A percentile compares a stretch with the other conserved stretches of the same genome.
These are phyloP conservation scores for Zosterops hypoxanthus DNA, from an alignment of 2,113 vertebrate genomes.

Conservation along the genomic window DNA sequence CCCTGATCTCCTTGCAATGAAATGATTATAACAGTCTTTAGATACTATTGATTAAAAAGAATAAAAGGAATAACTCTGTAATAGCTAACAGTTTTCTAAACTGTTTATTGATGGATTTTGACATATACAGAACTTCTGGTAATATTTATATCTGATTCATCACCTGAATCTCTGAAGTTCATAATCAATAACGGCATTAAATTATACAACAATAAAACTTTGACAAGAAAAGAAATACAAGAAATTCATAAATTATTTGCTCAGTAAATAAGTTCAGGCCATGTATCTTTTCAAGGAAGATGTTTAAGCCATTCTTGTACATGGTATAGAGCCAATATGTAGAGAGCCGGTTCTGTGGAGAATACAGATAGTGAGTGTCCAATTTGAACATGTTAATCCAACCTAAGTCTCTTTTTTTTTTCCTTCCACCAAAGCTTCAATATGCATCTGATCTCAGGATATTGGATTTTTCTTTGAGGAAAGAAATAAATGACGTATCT, in stretches of 20 bases:
- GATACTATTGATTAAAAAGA: background rate
- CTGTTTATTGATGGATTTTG: background rate
- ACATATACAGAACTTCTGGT: background rate
- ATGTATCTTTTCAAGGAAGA: background rate
- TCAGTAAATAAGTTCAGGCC: background rate
- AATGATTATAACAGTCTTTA: background rate
- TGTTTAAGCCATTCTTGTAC: background rate
- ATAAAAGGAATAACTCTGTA: background rate
- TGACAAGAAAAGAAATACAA: background rate
- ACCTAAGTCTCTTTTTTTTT: background rate
- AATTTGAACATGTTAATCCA: conserved; percentile 71
- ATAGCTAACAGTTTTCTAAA: background rate
- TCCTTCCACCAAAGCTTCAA: conserved; percentile 62
- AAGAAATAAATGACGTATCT: conserved; percentile 80
- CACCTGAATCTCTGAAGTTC: background rate
- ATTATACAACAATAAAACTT: background rate
- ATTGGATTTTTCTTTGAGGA: conserved; percentile 82
- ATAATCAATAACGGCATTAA: conserved; percentile 14
- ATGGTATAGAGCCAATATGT: background rate
- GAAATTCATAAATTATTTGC: conserved; percentile 36
- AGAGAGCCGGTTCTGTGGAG: background rate
- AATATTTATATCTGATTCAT: background rate
- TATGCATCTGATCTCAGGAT: conserved; percentile 80
- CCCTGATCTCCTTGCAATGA: background rate
- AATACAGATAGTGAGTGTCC: conserved; percentile 26